phyloP scores from a whole-genome alignment of 2,113 vertebrate species.

The Cricetomys ansorgei region DNA sequence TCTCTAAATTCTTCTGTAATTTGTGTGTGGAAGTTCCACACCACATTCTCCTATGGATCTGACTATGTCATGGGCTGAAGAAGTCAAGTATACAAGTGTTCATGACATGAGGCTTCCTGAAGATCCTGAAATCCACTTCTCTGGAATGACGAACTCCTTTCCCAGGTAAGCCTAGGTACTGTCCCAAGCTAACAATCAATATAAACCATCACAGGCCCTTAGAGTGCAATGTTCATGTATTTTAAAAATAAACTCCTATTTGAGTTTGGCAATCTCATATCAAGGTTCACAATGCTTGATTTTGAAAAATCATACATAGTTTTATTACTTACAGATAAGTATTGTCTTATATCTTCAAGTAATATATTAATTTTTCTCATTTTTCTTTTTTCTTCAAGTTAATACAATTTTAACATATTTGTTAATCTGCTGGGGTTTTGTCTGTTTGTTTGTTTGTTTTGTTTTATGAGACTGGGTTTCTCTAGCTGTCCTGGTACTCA shows the following conservation, averaged over 20 bases:
- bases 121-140: background rate
- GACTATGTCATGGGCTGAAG: background rate
- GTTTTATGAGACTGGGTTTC: no score
- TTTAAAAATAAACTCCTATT: background rate
- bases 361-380: background rate
- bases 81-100: background rate
- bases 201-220: background rate
- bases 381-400: constrained; percentile 29
- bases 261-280: background rate
- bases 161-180: no score
- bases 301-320: background rate
- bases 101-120: background rate
- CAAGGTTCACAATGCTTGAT: background rate
- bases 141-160: background rate
- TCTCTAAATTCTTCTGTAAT: background rate
- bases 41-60: background rate
- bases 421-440: no score
- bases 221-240: background rate
- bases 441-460: no score
- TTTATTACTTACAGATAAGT: background rate
- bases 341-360: constrained; percentile 6
- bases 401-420: background rate
- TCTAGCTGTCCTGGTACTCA: no score
- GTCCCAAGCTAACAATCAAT: background rate
- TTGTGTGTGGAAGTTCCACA: background rate